Evolutionary conservation across 2,113 vertebrate genomes (phyloP), one percentile per base, ranked within the genome.

Genomic region (Heteronetta atricapilla): DNA sequence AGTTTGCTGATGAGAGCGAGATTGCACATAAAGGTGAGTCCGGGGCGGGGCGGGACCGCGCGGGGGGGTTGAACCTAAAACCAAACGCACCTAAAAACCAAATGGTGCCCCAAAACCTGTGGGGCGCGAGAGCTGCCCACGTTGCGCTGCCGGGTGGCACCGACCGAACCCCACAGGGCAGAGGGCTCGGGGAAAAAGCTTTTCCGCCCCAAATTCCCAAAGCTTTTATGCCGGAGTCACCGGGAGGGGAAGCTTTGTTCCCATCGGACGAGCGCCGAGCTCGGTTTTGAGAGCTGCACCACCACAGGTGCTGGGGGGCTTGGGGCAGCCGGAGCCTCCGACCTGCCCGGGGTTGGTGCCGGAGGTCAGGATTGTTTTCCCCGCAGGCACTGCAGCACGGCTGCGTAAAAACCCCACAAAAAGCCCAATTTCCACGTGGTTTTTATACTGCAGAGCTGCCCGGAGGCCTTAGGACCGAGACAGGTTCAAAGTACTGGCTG

Each of bases 1-100:
- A 99, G 99, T 97, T 98, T 99, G 94, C 98, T 99, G 95, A 99
- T 98, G 97, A 99, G 98, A 98, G 99, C 99, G 95, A 99, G 98
- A 97, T 98, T 98, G 97, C 99, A 99, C 97, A 99, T 99, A 94
- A 98, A 99, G 98, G 99, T 99, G 63, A 73, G 98, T 79, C 59
- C 9, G 58, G n/a, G n/a, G n/a, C n/a, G n/a, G n/a, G n/a, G n/a
- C n/a, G n/a, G n/a, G n/a, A n/a, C n/a, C n/a, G n/a, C n/a, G n/a
- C n/a, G n/a, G n/a, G n/a, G n/a, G n/a, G n/a, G n/a, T n/a, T n/a
- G n/a, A n/a, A n/a, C n/a, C n/a, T n/a, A n/a, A n/a, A n/a, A n/a
- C n/a, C n/a, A n/a, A n/a, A n/a, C n/a, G n/a, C n/a, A n/a, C n/a
- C n/a, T n/a, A n/a, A n/a, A n/a, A 29, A 31, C 33, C 13, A 21